Conservation (phyloP, 2,113 vertebrate genomes). For the Nycticebus coucang region DNA sequence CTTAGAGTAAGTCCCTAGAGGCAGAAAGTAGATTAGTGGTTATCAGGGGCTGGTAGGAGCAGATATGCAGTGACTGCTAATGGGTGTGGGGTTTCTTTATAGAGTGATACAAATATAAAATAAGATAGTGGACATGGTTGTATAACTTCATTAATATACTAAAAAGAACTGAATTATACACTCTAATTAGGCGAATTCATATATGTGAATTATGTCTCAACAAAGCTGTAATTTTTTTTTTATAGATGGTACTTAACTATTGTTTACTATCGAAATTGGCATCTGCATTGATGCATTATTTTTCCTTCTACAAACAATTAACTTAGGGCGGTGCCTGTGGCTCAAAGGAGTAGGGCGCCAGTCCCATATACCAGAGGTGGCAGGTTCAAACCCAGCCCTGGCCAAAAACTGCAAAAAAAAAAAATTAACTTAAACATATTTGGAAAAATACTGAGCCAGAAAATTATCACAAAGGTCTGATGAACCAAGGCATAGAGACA, state of each 20-base stretch:
- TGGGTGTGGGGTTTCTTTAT: neutral
- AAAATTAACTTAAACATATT: conserved; percentile 41
- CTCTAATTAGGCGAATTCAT: neutral
- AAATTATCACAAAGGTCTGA: conserved; percentile 59
- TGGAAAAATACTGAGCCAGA: conserved; percentile 1
- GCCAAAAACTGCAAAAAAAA: no score
- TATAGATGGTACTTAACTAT: neutral
- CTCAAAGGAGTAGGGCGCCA: no score
- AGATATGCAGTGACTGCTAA: neutral
- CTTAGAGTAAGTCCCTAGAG: neutral
- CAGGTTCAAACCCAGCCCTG: no score
- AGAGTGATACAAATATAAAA: neutral
- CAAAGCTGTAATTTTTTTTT: neutral
- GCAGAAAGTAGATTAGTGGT: neutral
- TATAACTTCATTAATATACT: neutral
- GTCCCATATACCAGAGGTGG: no score
- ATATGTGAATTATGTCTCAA: neutral
- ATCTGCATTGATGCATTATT: neutral
- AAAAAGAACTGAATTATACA: neutral
- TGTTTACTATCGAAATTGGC: neutral
- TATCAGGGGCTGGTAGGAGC: neutral
- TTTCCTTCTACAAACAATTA: neutral
- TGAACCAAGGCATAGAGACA: conserved; percentile 72
- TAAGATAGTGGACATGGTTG: neutral
- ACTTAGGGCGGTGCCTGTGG: neutral